Evolutionary conservation across 2,797 vertebrate species (phyloP), one percentile per base, ranked within the genome.

Genomic region (Oophaga sylvatica): DNA sequence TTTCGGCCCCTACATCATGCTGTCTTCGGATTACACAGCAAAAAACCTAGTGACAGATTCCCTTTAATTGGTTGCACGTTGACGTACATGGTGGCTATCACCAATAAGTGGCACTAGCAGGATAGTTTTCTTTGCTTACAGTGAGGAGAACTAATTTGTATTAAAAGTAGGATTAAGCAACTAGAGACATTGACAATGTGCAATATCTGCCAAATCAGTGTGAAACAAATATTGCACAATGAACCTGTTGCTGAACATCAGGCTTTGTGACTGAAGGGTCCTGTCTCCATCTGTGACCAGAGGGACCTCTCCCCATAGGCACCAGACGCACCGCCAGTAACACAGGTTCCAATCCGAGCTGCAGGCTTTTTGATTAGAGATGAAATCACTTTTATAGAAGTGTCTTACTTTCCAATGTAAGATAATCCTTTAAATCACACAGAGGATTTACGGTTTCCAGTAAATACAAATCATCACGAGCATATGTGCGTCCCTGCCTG

Each of bases 341-440:
- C 63, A 70, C n/a, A 6, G n/a, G 0, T 20, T 60, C 62, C 41
- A 81, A 13, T 6, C 63, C 31, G 81, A 70, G 65, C 65, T 70
- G 65, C 81, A 20, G 17, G 65, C 5, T n/a, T 70, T 82, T 56
- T 70, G 63, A 67, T 29, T 68, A 82, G 81, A 82, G 31, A 70
- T 70, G 2, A 70, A 82, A 82, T 67, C 45, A 70, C 63, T 57
- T 31, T 70, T 53, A 70, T 11, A 70, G 65, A 68, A 82, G 65
- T 31, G 41, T 17, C 41, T 57, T 26, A 26, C 26, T 26, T 26
- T 26, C 26, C 26, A 26, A 26, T 26, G 26, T 26, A 26, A 26
- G n/a, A 22, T 70, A 70, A 70, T 83, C 81, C 45, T 81, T 65
- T 81, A 81, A 65, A 81, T 81, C 79, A 81, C 78, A 62, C 60